A percentile compares a stretch with the other conserved stretches of the same genome.
These are phyloP conservation scores for Trypoxylon attenuatum DNA, from an alignment of 2,888 invertebrate genomes.

Conservation along the genomic window DNA sequence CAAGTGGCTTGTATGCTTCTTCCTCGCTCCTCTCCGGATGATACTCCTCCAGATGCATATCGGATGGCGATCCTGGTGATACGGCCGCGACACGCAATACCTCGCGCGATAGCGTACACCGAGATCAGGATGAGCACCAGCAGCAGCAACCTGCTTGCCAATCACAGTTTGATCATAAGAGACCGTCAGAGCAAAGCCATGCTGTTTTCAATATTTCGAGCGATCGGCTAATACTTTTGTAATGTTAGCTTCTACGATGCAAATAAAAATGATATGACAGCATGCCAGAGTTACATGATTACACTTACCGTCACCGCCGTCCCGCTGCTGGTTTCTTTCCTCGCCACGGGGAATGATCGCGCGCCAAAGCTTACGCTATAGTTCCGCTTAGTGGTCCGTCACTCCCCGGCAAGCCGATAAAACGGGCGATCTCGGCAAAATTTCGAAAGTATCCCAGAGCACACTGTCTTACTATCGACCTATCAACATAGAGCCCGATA, in stretches of 20 bases:
- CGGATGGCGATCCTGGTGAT: too few relatives aligned
- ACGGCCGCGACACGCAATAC: too few relatives aligned
- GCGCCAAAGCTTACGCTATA: too few relatives aligned
- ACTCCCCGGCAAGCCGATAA: background rate
- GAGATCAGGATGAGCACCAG: background rate
- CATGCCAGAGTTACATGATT: too few relatives aligned
- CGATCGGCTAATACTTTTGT: background rate
- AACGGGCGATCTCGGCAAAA: constrained; percentile 1
- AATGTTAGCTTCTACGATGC: background rate
- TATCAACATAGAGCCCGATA: constrained; percentile 21
- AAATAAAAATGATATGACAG: too few relatives aligned
- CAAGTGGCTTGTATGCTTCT: constrained; percentile 45
- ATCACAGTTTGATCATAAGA: too few relatives aligned
- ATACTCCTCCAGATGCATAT: constrained; percentile 63
- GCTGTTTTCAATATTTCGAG: too few relatives aligned
- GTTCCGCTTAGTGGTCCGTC: background rate
- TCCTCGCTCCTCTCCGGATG: constrained; percentile 46
- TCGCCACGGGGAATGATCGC: too few relatives aligned
- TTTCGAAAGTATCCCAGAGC: constrained; percentile 5
- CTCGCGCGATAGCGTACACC: background rate
- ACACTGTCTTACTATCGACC: constrained; percentile 9
- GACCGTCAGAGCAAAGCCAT: too few relatives aligned
- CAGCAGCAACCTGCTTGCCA: too few relatives aligned
- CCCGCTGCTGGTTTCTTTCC: too few relatives aligned
- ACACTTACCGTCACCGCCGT: too few relatives aligned